Evolutionary conservation across 2,797 vertebrate genomes (phyloP).

Genomic region (Artibeus jamaicensis): DNA sequence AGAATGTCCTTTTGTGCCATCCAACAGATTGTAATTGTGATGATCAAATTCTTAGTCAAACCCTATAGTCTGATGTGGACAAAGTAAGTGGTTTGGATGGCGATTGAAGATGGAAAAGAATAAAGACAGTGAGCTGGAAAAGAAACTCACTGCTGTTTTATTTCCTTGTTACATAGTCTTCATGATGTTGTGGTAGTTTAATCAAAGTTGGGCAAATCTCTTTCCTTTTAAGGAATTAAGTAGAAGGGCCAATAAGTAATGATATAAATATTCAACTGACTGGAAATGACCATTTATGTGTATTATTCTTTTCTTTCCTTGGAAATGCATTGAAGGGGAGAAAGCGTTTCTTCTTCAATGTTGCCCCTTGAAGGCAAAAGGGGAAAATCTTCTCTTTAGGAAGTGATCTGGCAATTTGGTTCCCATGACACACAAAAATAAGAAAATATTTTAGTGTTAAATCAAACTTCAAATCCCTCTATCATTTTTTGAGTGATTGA

Average conservation of each 20-base stretch:
- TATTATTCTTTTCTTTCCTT: neutral
- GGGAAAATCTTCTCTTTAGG: neutral
- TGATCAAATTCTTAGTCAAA: constrained; percentile 27
- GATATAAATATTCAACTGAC: neutral
- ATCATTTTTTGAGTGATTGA: neutral
- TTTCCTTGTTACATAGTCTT: neutral
- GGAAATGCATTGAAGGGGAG: neutral
- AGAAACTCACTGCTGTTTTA: neutral
- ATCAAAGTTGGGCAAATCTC: neutral
- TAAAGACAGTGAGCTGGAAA: neutral
- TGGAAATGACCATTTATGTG: neutral
- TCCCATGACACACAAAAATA: neutral
- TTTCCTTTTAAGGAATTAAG: neutral
- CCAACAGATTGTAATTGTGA: neutral
- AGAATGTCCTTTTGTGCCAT: neutral
- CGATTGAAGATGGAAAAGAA: neutral
- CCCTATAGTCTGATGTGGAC: neutral
- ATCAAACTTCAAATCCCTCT: neutral
- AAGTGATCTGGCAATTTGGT: neutral
- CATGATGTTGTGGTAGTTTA: neutral
- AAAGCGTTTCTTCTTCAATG: neutral
- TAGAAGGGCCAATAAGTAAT: neutral
- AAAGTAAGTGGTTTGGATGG: neutral
- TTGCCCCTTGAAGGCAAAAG: neutral
- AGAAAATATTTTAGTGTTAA: neutral